Conservation (phyloP, 2,113 vertebrate species). For the Gavia stellata region DNA sequence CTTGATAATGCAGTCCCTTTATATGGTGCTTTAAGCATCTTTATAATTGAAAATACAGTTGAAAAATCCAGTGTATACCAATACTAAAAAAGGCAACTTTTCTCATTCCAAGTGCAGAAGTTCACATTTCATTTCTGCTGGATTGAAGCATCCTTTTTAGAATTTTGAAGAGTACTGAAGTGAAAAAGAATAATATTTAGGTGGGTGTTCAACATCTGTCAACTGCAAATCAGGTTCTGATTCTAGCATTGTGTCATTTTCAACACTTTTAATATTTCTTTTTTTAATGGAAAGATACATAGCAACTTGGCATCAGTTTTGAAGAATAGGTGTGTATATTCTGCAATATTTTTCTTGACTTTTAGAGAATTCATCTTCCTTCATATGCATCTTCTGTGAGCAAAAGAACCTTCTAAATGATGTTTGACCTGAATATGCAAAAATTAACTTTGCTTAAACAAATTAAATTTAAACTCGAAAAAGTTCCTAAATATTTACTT, state of each 20-base stretch:
- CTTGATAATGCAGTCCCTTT: background rate
- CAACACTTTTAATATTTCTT: background rate
- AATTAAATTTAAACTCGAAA: background rate
- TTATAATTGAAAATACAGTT: background rate
- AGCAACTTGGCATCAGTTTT: background rate
- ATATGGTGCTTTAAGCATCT: background rate
- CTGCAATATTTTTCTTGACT: background rate
- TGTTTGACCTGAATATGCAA: background rate
- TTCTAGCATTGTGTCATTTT: background rate
- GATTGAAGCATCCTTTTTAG: background rate
- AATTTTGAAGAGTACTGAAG: background rate
- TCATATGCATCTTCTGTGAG: background rate
- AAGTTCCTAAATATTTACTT: background rate
- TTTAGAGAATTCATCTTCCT: background rate
- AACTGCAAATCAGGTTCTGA: background rate
- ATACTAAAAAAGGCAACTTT: constrained; percentile 26
- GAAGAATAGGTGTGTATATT: background rate
- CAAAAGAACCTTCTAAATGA: background rate
- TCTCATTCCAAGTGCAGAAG: background rate
- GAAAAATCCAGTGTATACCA: background rate
- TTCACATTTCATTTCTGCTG: background rate
- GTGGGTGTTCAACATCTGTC: background rate
- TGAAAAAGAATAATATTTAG: background rate
- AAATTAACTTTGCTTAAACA: background rate
- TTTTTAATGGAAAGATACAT: background rate